Evolutionary conservation across 1,140 invertebrate genomes (phyloP), one percentile per base, ranked within the genome.

Genomic region (Prorops nasuta): DNA sequence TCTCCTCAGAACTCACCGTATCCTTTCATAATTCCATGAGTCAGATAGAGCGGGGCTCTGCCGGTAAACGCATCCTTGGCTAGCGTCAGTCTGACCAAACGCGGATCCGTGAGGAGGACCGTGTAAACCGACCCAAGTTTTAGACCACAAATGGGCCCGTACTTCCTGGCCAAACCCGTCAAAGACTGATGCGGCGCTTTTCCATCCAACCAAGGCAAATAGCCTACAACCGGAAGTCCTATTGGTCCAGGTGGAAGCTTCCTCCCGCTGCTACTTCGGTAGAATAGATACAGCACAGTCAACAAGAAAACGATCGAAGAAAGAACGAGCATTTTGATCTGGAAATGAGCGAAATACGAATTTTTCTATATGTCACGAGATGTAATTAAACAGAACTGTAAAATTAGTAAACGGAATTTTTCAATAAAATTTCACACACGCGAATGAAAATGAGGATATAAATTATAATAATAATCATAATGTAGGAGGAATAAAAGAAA

Each of bases 1-100:
- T n/a, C n/a, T n/a, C n/a, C n/a, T n/a, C n/a, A n/a, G n/a, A n/a
- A n/a, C 79, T 84, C 76, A 93, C 91, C 91, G 65, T 88, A 85
- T 56, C 92, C 90, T 49, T 89, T 76, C 86, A 93, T 91, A 9
- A 94, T 87, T 28, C 90, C 91, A 65, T 92, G 88, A 0, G 90
- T 92, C 15, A 93, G 69, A 66, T 85, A 90, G 0, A 94, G 79
- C 1, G 90, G 89, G 1, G 91, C 89, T 42, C 90, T 75, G 10
- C 85, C 88, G 2, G 83, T 76, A 55, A 90, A 86, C 1, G 66
- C 79, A 17, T 90, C 86, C 61, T 84, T 84, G 0, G 82, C 75
- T 24, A 94, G 84, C 2, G 85, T 81, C 49, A 87, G 83, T 21
- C 83, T 80, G 2, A 94, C 79, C 15, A 90, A 49, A 35, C 82